phyloP scores from a whole-genome alignment of 2,797 vertebrate genomes.

The Taeniopygia guttata region DNA sequence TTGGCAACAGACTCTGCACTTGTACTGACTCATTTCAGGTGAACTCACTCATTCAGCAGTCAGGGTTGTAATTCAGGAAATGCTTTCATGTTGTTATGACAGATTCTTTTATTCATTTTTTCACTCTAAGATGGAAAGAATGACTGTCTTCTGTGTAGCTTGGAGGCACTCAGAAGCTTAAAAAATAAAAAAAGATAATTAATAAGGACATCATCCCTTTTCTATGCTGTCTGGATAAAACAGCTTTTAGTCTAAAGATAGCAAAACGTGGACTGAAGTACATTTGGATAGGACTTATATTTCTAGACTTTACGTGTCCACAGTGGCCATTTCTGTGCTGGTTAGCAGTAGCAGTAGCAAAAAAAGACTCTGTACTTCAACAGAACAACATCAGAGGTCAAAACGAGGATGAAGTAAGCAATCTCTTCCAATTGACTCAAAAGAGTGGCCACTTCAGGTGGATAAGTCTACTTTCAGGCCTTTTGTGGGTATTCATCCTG shows the following conservation, averaged over 20 bases:
- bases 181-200: background rate
- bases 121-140: slow-evolving; percentile 32
- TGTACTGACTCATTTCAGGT: slow-evolving; percentile 27
- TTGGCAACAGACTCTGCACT: background rate
- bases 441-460: background rate
- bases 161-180: slow-evolving; percentile 16
- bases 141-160: slow-evolving; percentile 30
- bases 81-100: slow-evolving; percentile 45
- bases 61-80: slow-evolving; percentile 50
- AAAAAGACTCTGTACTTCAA: background rate
- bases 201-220: slow-evolving; percentile 2
- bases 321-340: background rate
- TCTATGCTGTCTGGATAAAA: background rate
- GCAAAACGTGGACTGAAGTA: background rate
- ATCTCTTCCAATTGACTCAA: background rate
- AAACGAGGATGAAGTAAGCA: background rate
- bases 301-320: background rate
- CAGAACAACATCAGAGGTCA: background rate
- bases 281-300: background rate
- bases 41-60: slow-evolving; percentile 31
- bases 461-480: background rate
- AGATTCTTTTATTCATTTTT: slow-evolving; percentile 39
- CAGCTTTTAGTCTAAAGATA: background rate
- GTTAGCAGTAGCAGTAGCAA: background rate
- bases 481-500: background rate